These are phyloP conservation scores for Virgularia gustaviana DNA, from an alignment of 92 coral and sea anemone genomes.

Conservation along the genomic window DNA sequence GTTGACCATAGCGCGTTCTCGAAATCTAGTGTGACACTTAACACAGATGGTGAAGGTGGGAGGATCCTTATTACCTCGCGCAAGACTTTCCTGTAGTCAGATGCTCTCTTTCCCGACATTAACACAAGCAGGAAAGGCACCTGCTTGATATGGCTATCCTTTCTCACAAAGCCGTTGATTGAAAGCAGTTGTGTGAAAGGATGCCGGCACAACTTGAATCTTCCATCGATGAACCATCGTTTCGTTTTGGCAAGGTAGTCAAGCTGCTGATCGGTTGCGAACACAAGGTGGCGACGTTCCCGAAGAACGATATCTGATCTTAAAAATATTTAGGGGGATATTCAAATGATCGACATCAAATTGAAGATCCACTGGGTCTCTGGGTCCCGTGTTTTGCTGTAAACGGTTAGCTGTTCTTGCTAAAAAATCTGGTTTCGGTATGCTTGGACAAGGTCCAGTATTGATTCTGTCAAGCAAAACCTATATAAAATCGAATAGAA, in stretches of 20 bases:
- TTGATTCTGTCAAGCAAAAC: neutral
- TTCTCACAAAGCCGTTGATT: conserved; percentile 4
- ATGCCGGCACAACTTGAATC: too few species aligned
- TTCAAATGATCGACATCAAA: neutral
- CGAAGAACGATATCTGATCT: neutral
- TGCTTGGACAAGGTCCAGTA: conserved; percentile 2
- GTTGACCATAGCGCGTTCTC: conserved; percentile 34
- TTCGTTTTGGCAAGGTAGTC: neutral
- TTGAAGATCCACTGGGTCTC: neutral
- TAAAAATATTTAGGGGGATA: neutral
- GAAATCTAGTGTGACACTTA: conserved; percentile 19
- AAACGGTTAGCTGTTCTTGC: neutral
- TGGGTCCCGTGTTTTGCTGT: neutral
- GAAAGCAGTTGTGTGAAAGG: too few species aligned
- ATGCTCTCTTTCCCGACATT: too few species aligned
- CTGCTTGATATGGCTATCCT: too few species aligned
- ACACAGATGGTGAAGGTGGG: neutral
- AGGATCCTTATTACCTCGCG: neutral
- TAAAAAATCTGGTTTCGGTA: conserved; percentile 4
- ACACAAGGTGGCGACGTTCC: neutral
- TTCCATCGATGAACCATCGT: neutral
- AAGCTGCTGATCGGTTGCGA: conserved; percentile 4
- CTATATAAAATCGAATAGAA: neutral
- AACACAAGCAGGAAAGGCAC: too few species aligned
- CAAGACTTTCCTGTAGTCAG: too few species aligned